Evolutionary conservation across 2,797 vertebrate genomes (phyloP).

Genomic region (Sarcophilus harrisii): DNA sequence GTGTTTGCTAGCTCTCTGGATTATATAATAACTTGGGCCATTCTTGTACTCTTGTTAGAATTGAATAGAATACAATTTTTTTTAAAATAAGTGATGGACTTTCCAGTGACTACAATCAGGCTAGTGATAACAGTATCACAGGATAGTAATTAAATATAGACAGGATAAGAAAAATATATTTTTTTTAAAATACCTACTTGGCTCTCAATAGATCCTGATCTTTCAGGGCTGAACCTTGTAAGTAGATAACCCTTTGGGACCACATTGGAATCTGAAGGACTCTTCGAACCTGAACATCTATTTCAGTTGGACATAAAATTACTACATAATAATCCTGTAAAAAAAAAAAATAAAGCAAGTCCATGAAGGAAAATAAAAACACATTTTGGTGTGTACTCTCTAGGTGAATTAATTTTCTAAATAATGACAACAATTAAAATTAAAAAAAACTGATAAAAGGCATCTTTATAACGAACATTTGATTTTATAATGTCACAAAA

Average conservation of each 20-base stretch:
- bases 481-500: neutral
- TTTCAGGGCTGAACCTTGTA: slow-evolving; percentile 90
- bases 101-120: neutral
- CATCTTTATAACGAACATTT: neutral
- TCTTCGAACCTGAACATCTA: slow-evolving; percentile 90
- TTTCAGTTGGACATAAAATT: slow-evolving; percentile 90
- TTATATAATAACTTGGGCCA: neutral
- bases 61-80: neutral
- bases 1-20: neutral
- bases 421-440: neutral
- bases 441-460: neutral
- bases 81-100: neutral
- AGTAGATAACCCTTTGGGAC: slow-evolving; percentile 90
- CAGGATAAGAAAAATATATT: neutral
- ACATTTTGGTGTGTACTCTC: neutral
- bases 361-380: neutral
- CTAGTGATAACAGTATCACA: neutral
- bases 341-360: slow-evolving; percentile 30
- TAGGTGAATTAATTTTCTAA: neutral
- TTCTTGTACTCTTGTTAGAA: neutral
- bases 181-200: slow-evolving; percentile 84
- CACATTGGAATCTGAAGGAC: slow-evolving; percentile 91
- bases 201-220: slow-evolving; percentile 90
- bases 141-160: neutral
- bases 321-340: slow-evolving; percentile 89